Base-by-base conservation (phyloP, 2,113 vertebrate genomes). In the Hippotragus niger region DNA sequence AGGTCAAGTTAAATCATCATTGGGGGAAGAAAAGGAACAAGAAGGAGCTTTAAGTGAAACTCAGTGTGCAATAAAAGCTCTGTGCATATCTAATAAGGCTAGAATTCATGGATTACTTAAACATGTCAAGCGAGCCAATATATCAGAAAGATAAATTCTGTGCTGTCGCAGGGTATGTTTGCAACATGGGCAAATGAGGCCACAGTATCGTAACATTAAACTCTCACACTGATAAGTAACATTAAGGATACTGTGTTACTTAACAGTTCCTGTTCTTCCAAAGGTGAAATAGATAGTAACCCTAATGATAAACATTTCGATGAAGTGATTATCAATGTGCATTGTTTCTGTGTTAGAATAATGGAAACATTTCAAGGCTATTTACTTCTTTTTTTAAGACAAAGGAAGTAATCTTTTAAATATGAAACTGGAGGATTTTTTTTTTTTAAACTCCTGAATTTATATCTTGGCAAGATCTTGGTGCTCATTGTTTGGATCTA, bases 101-200 rank as follows among this genome's bases (percentile, higher is more conserved):
- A 36, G 92, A 92, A 89, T 60, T 45, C 43, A 89, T 90, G 31
- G 36, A 83, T 40, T 76, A 11, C 62, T 87, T 97, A 71, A 45
- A 86, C 2, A 53, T 83, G 76, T 40, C 82, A 82, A 67, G 29
- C 9, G 11, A 90, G 40, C 47, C 57, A 62, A 67, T 91, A 62
- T 43, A 83, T 97, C 60, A 95, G 81, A 88, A 97, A 94, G 78
- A 93, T 6, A 93, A 82, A 95, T 25, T 74, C 45, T 94, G n/a
- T 29, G 31, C 40, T 94, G 43, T 45, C 67, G 6, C 3, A 0
- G 29, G 21, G 17, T 67, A 33, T 81, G 25, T 92, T 67, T 76
- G 60, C 15, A 89, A 27, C 80, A 58, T 55, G 74, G 52, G 29
- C 29, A 58, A 74, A 60, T 10, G 29, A 40, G 57, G 45, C 15